These are phyloP conservation scores for Coranthus polyacanthus DNA, from an alignment of 2,797 vertebrate genomes.

Conservation along the genomic window DNA sequence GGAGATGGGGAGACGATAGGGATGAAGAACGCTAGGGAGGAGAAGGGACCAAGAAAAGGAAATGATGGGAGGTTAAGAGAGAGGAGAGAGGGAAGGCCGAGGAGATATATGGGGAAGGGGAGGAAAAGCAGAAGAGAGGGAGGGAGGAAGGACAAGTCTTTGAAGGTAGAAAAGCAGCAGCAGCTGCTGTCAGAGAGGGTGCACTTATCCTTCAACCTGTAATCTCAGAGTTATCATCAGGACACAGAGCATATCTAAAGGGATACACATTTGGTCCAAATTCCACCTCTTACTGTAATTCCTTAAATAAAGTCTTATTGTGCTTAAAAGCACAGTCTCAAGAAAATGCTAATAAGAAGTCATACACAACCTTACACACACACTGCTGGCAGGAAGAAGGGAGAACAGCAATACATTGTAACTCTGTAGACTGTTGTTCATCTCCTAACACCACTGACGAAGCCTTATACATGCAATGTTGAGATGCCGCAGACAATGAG, in stretches of 20 bases:
- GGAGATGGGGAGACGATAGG: slow-evolving; percentile 15
- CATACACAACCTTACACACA: slow-evolving; percentile 16
- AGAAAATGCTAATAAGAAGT: slow-evolving; percentile 19
- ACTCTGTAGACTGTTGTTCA: slow-evolving; percentile 37
- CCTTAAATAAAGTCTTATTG: neutral
- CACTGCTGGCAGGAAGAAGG: slow-evolving; percentile 11
- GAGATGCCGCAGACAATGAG: slow-evolving; percentile 32
- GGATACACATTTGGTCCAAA: neutral
- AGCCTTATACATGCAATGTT: slow-evolving; percentile 29
- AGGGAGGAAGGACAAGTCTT: slow-evolving; percentile 48
- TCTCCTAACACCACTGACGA: slow-evolving; percentile 45
- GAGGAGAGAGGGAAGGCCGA: slow-evolving; percentile 24
- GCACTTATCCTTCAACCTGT: slow-evolving; percentile 46
- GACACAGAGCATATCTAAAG: slow-evolving; percentile 36
- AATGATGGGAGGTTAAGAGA: slow-evolving; percentile 31
- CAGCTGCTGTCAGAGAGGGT: slow-evolving; percentile 33
- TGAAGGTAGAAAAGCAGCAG: slow-evolving; percentile 60
- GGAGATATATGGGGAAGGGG: slow-evolving; percentile 40
- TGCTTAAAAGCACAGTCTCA: neutral
- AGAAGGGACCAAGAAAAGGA: slow-evolving; percentile 24
- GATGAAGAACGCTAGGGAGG: slow-evolving; percentile 31
- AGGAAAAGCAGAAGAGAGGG: slow-evolving; percentile 27
- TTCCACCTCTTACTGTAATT: slow-evolving; percentile 6
- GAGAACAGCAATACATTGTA: slow-evolving; percentile 4
- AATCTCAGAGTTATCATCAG: slow-evolving; percentile 62